phyloP scores from a whole-genome alignment of 1,140 invertebrate species.

The Aphelenchoides fujianensis region DNA sequence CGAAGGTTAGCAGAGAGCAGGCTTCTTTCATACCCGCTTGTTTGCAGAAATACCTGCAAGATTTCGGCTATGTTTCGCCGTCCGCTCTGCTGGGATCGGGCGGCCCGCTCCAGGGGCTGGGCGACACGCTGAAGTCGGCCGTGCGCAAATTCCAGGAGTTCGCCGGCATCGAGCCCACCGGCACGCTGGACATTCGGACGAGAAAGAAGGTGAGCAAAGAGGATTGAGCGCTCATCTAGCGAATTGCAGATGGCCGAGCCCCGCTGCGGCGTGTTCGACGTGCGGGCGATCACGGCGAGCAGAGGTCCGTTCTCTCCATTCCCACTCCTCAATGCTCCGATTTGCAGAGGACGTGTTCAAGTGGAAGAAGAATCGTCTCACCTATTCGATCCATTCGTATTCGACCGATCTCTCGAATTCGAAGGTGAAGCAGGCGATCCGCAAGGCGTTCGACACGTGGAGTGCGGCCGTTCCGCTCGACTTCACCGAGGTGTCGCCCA shows the following conservation, averaged over 20 bases:
- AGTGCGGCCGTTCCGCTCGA: constrained; percentile 44
- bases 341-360: constrained; percentile 54
- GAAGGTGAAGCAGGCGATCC: constrained; percentile 51
- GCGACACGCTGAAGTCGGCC: constrained; percentile 18
- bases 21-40: too few species aligned
- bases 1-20: too few species aligned
- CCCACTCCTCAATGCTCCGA: neutral
- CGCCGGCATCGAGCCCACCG: constrained; percentile 52
- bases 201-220: too few species aligned
- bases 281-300: constrained; percentile 44
- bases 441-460: constrained; percentile 57
- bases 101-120: constrained; percentile 17
- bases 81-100: constrained; percentile 25
- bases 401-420: constrained; percentile 48
- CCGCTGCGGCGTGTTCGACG: constrained; percentile 55
- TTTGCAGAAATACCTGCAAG: constrained; percentile 57
- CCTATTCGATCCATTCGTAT: constrained; percentile 52
- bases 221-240: too few species aligned
- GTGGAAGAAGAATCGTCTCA: constrained; percentile 53
- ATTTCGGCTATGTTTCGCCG: constrained; percentile 57
- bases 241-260: constrained; percentile 61
- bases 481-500: constrained; percentile 33
- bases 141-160: constrained; percentile 61
- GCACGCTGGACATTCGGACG: constrained; percentile 49
- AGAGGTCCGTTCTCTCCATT: constrained; percentile 24